A percentile compares a stretch with the other conserved stretches of the same genome.
phyloP scores from a whole-genome alignment of 2,888 invertebrate species.

The Gymnoscelis rufifasciata region DNA sequence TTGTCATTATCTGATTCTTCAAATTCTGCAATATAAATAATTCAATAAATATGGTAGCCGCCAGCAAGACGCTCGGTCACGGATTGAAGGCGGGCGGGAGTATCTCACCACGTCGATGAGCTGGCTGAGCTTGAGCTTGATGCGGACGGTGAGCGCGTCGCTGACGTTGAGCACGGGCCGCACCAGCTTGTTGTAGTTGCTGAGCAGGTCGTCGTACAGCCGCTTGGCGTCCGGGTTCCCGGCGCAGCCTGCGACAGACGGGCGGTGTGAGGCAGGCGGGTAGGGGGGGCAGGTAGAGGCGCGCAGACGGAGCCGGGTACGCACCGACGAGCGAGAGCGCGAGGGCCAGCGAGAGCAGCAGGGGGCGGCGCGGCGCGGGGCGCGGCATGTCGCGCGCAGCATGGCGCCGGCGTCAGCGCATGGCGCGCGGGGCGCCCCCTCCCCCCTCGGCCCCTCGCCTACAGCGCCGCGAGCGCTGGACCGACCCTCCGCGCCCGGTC shows the following conservation, averaged over 20 bases:
- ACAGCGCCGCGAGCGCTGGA: slow-evolving; percentile 27
- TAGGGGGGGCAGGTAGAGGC: background rate
- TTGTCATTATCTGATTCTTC: slow-evolving; percentile 97
- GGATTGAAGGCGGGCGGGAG: background rate
- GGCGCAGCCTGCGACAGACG: slow-evolving; percentile 82
- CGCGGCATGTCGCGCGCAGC: slow-evolving; percentile 60
- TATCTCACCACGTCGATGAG: slow-evolving; percentile 97
- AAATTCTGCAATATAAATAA: slow-evolving; percentile 84
- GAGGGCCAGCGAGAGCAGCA: slow-evolving; percentile 57
- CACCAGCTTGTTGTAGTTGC: slow-evolving; percentile 97
- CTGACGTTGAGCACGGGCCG: slow-evolving; percentile 97
- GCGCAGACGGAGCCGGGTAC: slow-evolving; percentile 3
- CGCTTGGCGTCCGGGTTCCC: slow-evolving; percentile 97
- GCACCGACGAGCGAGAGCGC: slow-evolving; percentile 45
- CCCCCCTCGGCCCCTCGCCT: no score
- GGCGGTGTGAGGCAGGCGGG: background rate
- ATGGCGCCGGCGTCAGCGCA: slow-evolving; percentile 68
- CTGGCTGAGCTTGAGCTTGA: slow-evolving; percentile 97
- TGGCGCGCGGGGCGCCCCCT: slow-evolving; percentile 49
- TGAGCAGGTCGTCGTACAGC: slow-evolving; percentile 95
- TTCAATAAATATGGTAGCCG: background rate
- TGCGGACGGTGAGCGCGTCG: slow-evolving; percentile 95
- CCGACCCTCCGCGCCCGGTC: slow-evolving; percentile 15
- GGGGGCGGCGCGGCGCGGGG: slow-evolving; percentile 54
- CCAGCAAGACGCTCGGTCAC: background rate